A percentile compares a stretch with the other conserved stretches of the same genome.
Evolutionary conservation across 2,797 vertebrate species (phyloP).

Genomic region (Cryptoblepharus egeriae): DNA sequence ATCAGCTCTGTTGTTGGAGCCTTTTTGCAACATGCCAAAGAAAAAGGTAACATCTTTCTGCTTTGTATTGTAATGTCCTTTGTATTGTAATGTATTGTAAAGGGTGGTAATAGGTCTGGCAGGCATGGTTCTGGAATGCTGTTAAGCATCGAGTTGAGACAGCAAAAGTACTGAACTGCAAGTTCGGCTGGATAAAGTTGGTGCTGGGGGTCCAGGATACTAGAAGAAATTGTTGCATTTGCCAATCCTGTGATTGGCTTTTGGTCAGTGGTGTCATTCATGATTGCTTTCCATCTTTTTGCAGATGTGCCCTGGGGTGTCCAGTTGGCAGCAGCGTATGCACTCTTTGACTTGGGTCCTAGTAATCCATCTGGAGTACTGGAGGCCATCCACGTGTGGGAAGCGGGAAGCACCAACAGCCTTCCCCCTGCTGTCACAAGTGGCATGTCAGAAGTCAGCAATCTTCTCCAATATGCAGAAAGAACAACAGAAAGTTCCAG

Average conservation of each 20-base stretch:
- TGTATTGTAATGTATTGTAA: not conserved
- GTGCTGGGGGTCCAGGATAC: not conserved
- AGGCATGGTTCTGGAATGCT: not conserved
- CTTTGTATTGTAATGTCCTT: not conserved
- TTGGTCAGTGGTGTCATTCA: not conserved
- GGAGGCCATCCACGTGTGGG: slow-evolving; percentile 85
- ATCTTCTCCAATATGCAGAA: slow-evolving; percentile 58
- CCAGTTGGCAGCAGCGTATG: slow-evolving; percentile 90
- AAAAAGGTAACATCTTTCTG: slow-evolving; percentile 85
- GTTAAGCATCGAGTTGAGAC: not conserved
- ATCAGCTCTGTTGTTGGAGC: slow-evolving; percentile 87
- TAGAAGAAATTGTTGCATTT: not conserved
- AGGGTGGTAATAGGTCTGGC: not conserved
- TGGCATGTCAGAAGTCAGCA: slow-evolving; percentile 84
- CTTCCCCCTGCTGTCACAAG: slow-evolving; percentile 84
- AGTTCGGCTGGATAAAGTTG: not conserved
- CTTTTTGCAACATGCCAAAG: slow-evolving; percentile 87
- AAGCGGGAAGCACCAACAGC: slow-evolving; percentile 66
- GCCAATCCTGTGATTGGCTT: not conserved
- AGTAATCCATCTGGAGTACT: slow-evolving; percentile 86
- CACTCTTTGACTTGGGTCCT: slow-evolving; percentile 89
- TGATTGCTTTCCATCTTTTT: slow-evolving; percentile 35
- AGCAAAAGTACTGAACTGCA: not conserved
- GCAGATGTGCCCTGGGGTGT: slow-evolving; percentile 91
- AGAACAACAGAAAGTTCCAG: slow-evolving; percentile 54